Conservation (phyloP, 2,113 vertebrate genomes). For the Stigmatopora argus region DNA sequence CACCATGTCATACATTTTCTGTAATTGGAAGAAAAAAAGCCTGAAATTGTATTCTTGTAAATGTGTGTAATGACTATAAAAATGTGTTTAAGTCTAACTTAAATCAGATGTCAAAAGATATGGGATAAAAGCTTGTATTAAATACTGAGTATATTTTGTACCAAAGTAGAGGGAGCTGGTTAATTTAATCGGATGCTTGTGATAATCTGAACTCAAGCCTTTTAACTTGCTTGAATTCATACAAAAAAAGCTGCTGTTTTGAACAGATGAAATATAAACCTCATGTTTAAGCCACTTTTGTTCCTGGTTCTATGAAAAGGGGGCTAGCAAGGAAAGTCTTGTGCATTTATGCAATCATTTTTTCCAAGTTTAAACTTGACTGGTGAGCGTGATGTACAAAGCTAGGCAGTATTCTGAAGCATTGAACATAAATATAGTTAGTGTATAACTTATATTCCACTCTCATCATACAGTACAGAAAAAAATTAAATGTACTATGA, state of each 20-base stretch:
- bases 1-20: slow-evolving; percentile 11
- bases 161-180: not conserved
- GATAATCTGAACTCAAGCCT: not conserved
- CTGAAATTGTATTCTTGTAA: slow-evolving; percentile 25
- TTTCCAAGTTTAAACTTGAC: not conserved
- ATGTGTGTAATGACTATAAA: slow-evolving; percentile 14
- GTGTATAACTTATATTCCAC: not conserved
- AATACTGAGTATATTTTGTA: not conserved
- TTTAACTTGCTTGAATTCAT: not conserved
- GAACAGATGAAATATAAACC: not conserved
- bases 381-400: not conserved
- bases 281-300: not conserved
- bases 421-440: not conserved
- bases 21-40: slow-evolving; percentile 10
- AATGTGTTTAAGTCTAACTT: slow-evolving; percentile 5
- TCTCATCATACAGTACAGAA: not conserved
- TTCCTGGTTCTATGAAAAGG: not conserved
- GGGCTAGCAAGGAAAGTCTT: not conserved
- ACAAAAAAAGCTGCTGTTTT: not conserved
- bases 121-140: not conserved
- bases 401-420: not conserved
- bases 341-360: not conserved
- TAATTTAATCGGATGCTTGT: not conserved
- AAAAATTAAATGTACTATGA: not conserved
- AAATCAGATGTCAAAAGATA: slow-evolving; percentile 7